phyloP scores from a whole-genome alignment of 92 coral and sea anemone species.

The Epizoanthus stellaris region DNA sequence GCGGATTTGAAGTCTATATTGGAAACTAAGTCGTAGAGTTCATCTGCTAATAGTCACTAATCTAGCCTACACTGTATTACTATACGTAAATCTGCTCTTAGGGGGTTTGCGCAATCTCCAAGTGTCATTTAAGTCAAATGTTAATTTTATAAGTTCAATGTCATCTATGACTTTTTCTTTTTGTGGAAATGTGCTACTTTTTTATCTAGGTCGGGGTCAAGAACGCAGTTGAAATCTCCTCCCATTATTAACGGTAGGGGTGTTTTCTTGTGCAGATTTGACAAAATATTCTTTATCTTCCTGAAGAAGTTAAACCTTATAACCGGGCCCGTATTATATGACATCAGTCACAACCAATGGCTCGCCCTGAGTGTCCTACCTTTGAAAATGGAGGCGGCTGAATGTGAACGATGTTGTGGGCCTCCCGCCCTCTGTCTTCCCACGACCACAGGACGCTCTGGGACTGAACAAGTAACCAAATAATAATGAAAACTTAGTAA shows the following conservation, averaged over 20 bases:
- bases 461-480: conserved; percentile 47
- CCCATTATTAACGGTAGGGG: neutral
- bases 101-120: conserved; percentile 1
- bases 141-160: too few species aligned
- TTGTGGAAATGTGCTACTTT: neutral
- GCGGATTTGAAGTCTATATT: conserved; percentile 37
- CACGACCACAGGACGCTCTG: conserved; percentile 90
- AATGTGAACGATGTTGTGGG: conserved; percentile 79
- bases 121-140: neutral
- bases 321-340: too few species aligned
- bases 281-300: neutral
- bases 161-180: neutral
- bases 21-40: conserved; percentile 34
- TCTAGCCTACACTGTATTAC: conserved; percentile 20
- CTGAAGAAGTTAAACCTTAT: too few species aligned
- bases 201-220: neutral
- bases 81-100: neutral
- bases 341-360: too few species aligned
- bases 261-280: neutral
- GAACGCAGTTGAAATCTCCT: too few species aligned
- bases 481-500: too few species aligned
- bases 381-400: conserved; percentile 65
- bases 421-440: conserved; percentile 58
- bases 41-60: conserved; percentile 28
- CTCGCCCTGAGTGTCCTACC: conserved; percentile 34